Evolutionary conservation across 2,888 invertebrate genomes (phyloP).

Genomic region (Operophtera brumata): DNA sequence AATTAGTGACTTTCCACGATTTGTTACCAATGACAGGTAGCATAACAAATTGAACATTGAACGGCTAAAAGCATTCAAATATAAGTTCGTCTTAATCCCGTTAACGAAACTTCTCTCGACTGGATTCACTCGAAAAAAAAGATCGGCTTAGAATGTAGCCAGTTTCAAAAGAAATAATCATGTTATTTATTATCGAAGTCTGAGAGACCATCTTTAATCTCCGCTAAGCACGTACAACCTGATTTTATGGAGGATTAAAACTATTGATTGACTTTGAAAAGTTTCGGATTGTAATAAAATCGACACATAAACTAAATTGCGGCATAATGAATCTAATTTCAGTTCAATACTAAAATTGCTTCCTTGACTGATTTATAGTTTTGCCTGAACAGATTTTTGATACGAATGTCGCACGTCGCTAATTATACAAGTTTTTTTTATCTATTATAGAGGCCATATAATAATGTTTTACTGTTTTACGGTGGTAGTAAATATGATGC

Average conservation of each 20-base stretch:
- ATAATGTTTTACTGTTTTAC: slow-evolving; percentile 34
- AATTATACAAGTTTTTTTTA: slow-evolving; percentile 26
- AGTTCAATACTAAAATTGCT: background rate
- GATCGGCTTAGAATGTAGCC: slow-evolving; percentile 57
- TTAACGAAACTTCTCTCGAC: slow-evolving; percentile 58
- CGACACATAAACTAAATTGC: slow-evolving; percentile 46
- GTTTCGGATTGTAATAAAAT: slow-evolving; percentile 59
- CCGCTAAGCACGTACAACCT: slow-evolving; percentile 63
- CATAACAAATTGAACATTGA: slow-evolving; percentile 33
- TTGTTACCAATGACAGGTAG: slow-evolving; percentile 35
- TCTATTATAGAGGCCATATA: slow-evolving; percentile 24
- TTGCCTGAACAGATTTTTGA: slow-evolving; percentile 2
- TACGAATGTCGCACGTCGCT: slow-evolving; percentile 22
- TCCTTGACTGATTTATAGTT: slow-evolving; percentile 38
- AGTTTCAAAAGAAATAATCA: slow-evolving; percentile 75
- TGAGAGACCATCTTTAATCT: slow-evolving; percentile 73
- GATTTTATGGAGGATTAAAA: slow-evolving; percentile 75
- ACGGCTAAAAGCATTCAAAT: slow-evolving; percentile 24
- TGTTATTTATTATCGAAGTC: slow-evolving; percentile 74
- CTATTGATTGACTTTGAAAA: slow-evolving; percentile 64
- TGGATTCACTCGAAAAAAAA: slow-evolving; percentile 63
- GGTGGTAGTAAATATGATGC: slow-evolving; percentile 34
- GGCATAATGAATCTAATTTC: slow-evolving; percentile 51
- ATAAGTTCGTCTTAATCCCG: slow-evolving; percentile 54
- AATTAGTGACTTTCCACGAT: slow-evolving; percentile 26